Conservation (phyloP, 2,888 invertebrate genomes). For the Tetranychus piercei region DNA sequence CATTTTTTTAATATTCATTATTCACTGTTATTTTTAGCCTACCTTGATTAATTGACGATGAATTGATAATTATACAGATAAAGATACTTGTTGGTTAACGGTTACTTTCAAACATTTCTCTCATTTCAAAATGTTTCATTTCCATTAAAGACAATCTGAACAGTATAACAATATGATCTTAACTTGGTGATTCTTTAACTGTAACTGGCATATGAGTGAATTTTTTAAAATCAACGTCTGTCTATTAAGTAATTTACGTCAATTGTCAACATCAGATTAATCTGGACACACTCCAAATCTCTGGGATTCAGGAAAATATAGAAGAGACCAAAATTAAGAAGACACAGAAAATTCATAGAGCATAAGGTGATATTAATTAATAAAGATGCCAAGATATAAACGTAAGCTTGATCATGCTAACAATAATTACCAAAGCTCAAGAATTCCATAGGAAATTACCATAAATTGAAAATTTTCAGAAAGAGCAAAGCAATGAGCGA, state of each 20-base stretch:
- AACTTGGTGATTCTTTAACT: not conserved
- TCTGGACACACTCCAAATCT: not conserved
- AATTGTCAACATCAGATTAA: not conserved
- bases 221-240: not conserved
- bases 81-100: too few relatives aligned
- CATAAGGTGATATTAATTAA: not conserved
- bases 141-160: too few relatives aligned
- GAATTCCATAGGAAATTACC: not conserved
- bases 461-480: not conserved
- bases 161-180: too few relatives aligned
- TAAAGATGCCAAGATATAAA: not conserved
- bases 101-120: too few relatives aligned
- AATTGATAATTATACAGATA: too few relatives aligned
- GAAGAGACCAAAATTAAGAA: not conserved
- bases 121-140: too few relatives aligned
- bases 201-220: not conserved
- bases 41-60: too few relatives aligned
- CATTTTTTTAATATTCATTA: too few relatives aligned
- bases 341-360: not conserved
- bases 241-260: not conserved
- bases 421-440: not conserved
- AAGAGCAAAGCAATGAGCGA: not conserved
- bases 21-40: too few relatives aligned
- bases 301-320: not conserved
- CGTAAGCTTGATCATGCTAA: not conserved